Base-by-base conservation (phyloP, 1,140 invertebrate species). In the Brachionus calyciflorus region DNA sequence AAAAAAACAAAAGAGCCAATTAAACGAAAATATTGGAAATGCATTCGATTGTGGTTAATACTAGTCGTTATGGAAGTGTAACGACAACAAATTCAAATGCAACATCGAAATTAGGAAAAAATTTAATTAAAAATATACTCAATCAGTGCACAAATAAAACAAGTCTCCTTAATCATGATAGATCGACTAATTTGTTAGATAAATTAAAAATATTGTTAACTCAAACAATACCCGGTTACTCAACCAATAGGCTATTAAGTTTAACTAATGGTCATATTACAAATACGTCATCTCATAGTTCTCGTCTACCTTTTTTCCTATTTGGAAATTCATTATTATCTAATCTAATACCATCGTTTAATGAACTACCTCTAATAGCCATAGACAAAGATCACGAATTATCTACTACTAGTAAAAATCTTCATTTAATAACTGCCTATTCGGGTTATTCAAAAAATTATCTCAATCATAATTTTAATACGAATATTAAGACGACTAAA, bases 41-140 rank as follows among this genome's bases (percentile, higher is more conserved):
- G 60, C 60, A 65, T 26, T 46, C 60, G 1, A 41, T 65, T 26
- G 60, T 44, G 4, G 5, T 65, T 19, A 44, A 41, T n/a, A 65
- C 37, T 19, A 65, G 55, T 21, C 30, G 55, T 10, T 60, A 37
- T 33, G 55, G 60, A 24, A 65, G 40, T 28, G 60, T 37, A 26
- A n/a, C n/a, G n/a, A 21, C 60, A 41, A 44, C 60, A 21, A 41
- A 2, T 19, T 44, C 60, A 1, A 41, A 41, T 24, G 19, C 60
- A 12, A 41, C 60, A 40, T 44, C 60, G 3, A 65, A 65, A 65
- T 26, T 65, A 44, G 60, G 37, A 9, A 65, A 24, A 44, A 65
- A 46, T 65, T 44, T 65, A n/a, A 19, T 65, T 21, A 65, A 65
- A 44, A 65, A 19, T n/a, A 65, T 65, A 44, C 37, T 65, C 1